A percentile compares a stretch with the other conserved stretches of the same genome.
phyloP scores from a whole-genome alignment of 2,113 vertebrate genomes.

The western clawed frog (Xenopus tropicalis) region DNA sequence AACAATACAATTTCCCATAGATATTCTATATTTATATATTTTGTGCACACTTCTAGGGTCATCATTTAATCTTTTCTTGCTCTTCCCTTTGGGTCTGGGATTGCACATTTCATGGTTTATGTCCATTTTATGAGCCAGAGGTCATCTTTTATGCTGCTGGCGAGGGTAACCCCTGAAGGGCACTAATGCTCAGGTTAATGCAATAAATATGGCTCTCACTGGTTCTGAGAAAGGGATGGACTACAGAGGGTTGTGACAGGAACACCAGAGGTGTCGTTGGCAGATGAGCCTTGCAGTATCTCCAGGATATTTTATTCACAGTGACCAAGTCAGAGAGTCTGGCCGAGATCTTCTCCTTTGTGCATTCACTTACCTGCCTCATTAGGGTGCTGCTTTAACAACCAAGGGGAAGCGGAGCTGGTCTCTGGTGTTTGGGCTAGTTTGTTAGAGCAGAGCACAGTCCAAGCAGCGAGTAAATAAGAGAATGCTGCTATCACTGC shows the following conservation, averaged over 20 bases:
- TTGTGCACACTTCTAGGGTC: too few relatives aligned
- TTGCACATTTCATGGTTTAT: too few relatives aligned
- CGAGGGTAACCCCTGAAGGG: too few relatives aligned
- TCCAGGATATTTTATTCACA: too few relatives aligned
- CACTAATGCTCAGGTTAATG: too few relatives aligned
- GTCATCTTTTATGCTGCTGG: too few relatives aligned
- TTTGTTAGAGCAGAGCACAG: constrained; percentile 2
- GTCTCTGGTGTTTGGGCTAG: background rate
- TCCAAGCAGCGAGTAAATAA: constrained; percentile 11
- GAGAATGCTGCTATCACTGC: constrained; percentile 35
- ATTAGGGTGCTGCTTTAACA: background rate
- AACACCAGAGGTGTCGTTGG: too few relatives aligned
- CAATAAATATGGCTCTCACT: too few relatives aligned
- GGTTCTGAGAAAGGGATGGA: too few relatives aligned
- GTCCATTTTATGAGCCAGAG: background rate
- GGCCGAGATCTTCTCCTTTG: background rate
- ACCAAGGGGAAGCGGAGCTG: background rate
- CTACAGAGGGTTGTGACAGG: too few relatives aligned
- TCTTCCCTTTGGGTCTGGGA: background rate
- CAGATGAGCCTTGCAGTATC: too few relatives aligned
- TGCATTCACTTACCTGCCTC: background rate
- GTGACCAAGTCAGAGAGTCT: background rate
- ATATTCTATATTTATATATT: too few relatives aligned
- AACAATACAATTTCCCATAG: background rate
- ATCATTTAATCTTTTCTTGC: background rate